Percentiles rank a stretch among this genome's conserved stretches.
Conservation (phyloP, 2,113 vertebrate species). For the Callipepla squamata region DNA sequence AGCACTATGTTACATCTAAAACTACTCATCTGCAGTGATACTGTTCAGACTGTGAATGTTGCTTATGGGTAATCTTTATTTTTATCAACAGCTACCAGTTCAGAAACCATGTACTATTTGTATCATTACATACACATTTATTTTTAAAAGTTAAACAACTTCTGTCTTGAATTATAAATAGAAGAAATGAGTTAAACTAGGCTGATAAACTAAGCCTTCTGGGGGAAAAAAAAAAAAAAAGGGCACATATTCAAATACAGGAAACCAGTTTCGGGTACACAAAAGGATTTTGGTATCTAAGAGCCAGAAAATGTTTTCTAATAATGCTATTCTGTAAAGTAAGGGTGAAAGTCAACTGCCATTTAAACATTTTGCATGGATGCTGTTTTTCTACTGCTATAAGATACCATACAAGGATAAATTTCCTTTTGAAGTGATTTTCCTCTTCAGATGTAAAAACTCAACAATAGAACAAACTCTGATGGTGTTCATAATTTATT, state of each 20-base stretch:
- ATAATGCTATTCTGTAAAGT: not conserved
- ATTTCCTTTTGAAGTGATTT: not conserved
- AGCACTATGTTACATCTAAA: not conserved
- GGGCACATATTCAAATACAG: not conserved
- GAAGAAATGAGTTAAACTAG: not conserved
- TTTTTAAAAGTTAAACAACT: not conserved
- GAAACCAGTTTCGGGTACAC: not conserved
- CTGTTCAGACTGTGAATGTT: not conserved
- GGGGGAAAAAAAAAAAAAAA: not conserved
- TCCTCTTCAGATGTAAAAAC: not conserved
- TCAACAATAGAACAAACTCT: not conserved
- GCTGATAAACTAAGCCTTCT: not conserved
- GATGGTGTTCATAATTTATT: not conserved
- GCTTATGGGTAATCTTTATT: not conserved
- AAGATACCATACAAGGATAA: not conserved
- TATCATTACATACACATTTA: not conserved
- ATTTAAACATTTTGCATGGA: not conserved
- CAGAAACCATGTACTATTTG: not conserved
- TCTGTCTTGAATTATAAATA: not conserved
- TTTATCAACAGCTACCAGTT: not conserved
- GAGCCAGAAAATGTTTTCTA: not conserved
- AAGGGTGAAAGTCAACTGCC: not conserved
- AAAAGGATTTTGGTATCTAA: not conserved
- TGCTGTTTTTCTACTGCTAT: not conserved
- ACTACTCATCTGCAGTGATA: not conserved